Evolutionary conservation across 2,113 vertebrate genomes (phyloP).

Genomic region (Toxostoma redivivum): DNA sequence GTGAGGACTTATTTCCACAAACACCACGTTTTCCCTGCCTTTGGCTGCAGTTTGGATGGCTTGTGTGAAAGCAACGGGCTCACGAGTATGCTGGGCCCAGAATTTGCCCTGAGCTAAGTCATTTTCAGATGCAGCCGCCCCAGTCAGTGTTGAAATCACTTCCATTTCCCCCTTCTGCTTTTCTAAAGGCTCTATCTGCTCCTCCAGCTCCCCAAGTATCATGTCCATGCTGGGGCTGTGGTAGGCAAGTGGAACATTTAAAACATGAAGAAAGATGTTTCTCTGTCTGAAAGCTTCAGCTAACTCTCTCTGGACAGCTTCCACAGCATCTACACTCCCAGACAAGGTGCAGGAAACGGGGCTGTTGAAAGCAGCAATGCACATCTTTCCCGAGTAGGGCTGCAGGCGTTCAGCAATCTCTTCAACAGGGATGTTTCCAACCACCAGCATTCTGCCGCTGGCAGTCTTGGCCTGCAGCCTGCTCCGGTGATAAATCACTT

Average conservation of each 20-base stretch:
- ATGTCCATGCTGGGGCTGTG: conserved; percentile 85
- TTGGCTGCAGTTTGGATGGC: conserved; percentile 62
- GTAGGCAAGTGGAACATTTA: conserved; percentile 79
- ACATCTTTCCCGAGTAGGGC: conserved; percentile 67
- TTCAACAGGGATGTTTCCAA: conserved; percentile 76
- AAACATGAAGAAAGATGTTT: conserved; percentile 75
- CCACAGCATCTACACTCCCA: conserved; percentile 72
- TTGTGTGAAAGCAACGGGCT: conserved; percentile 80
- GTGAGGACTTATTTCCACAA: conserved; percentile 85
- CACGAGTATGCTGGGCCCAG: conserved; percentile 81
- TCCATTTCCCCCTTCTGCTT: conserved; percentile 58
- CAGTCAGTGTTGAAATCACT: conserved; percentile 83
- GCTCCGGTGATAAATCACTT: conserved; percentile 80
- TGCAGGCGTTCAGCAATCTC: conserved; percentile 65
- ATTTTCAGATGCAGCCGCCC: conserved; percentile 43
- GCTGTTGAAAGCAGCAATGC: conserved; percentile 84
- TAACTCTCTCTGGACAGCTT: conserved; percentile 64
- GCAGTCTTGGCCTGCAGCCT: conserved; percentile 74
- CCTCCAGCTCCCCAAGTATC: conserved; percentile 71
- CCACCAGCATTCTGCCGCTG: conserved; percentile 81
- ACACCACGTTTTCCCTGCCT: conserved; percentile 68
- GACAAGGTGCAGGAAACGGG: conserved; percentile 83
- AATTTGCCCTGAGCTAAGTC: conserved; percentile 79
- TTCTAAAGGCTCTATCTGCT: conserved; percentile 57
- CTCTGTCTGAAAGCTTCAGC: conserved; percentile 50